phyloP scores from a whole-genome alignment of 2,888 invertebrate species.

The Allolobophora icterica region DNA sequence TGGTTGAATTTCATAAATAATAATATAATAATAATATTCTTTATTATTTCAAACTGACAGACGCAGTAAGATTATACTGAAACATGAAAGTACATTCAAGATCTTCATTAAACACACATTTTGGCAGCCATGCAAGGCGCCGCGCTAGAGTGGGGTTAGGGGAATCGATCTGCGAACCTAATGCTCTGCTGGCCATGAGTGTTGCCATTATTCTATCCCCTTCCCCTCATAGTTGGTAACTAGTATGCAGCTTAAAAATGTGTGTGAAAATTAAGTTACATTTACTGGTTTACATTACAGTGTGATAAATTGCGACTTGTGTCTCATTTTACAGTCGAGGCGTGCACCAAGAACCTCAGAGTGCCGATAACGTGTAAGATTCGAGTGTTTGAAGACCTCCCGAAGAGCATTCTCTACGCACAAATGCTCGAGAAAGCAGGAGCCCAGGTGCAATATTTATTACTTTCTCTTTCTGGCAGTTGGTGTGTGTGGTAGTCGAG shows the following conservation, averaged over 20 bases:
- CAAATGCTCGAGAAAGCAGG: conserved; percentile 93
- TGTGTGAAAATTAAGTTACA: background rate
- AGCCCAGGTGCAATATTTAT: conserved; percentile 68
- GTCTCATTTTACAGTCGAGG: conserved; percentile 56
- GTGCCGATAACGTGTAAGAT: conserved; percentile 97
- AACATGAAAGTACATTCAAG: too few relatives aligned
- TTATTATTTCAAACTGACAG: too few relatives aligned
- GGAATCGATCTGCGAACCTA: too few relatives aligned
- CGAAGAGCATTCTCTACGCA: conserved; percentile 88
- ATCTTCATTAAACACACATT: too few relatives aligned
- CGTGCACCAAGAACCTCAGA: conserved; percentile 62
- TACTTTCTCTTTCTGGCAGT: background rate
- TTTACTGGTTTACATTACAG: background rate
- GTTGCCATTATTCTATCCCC: too few relatives aligned
- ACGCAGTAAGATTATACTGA: too few relatives aligned
- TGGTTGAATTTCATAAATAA: too few relatives aligned
- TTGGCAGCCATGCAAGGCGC: too few relatives aligned
- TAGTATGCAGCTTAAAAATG: background rate
- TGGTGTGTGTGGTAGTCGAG: background rate
- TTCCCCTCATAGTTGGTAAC: too few relatives aligned
- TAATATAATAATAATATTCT: too few relatives aligned
- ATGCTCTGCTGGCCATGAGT: too few relatives aligned
- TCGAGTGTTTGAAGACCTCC: conserved; percentile 83
- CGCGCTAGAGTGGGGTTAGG: too few relatives aligned
- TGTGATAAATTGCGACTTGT: background rate